Percentiles rank a stretch among this genome's conserved stretches.
Evolutionary conservation across 1,140 invertebrate species (phyloP).

Genomic region (Drosophila aff.): DNA sequence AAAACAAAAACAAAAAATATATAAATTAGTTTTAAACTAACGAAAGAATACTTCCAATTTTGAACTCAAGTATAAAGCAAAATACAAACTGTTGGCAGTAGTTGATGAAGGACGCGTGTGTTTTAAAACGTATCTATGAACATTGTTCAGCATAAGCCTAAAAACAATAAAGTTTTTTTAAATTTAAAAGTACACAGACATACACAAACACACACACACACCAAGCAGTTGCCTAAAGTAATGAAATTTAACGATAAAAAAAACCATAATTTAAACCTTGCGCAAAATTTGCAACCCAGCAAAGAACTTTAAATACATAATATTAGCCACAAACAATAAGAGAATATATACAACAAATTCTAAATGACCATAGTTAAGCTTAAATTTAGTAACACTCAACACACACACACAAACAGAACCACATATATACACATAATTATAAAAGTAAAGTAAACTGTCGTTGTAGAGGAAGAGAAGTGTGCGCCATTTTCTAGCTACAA

Average conservation of each 20-base stretch:
- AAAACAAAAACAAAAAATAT: constrained; percentile 61
- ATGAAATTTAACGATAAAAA: constrained; percentile 32
- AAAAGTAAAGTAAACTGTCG: constrained; percentile 72
- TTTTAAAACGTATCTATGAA: constrained; percentile 78
- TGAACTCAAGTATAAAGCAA: constrained; percentile 66
- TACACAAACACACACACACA: constrained; percentile 44
- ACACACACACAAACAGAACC: constrained; percentile 32
- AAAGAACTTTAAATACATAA: constrained; percentile 77
- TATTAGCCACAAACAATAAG: constrained; percentile 73
- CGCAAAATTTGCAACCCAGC: constrained; percentile 79
- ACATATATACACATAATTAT: constrained; percentile 60
- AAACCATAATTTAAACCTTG: constrained; percentile 65
- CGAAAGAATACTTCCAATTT: constrained; percentile 76
- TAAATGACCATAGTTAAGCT: constrained; percentile 82
- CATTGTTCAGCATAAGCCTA: constrained; percentile 80
- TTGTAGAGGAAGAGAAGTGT: constrained; percentile 66
- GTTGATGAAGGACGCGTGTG: constrained; percentile 53
- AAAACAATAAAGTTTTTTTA: constrained; percentile 58
- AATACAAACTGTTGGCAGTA: constrained; percentile 59
- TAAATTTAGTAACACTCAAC: constrained; percentile 72
- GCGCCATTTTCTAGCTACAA: constrained; percentile 78
- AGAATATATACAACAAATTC: constrained; percentile 77
- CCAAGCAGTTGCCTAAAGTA: constrained; percentile 78
- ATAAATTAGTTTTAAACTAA: constrained; percentile 77
- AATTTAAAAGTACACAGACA: constrained; percentile 53